Conservation (phyloP, 2,888 invertebrate species). For the Polymixis flavicincta region DNA sequence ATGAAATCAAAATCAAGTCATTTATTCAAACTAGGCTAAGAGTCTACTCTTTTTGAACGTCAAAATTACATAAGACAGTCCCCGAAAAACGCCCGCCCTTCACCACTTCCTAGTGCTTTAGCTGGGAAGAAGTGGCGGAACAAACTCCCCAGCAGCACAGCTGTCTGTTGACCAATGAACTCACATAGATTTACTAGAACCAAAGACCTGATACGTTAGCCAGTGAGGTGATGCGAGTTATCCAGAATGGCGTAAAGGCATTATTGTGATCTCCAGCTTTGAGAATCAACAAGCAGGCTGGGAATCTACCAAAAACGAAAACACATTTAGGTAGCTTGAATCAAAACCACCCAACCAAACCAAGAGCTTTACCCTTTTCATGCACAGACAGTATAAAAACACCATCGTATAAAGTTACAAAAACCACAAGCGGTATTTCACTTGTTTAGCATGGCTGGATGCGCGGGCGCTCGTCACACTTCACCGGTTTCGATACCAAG, state of each 20-base stretch:
- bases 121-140: too few species aligned
- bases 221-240: not conserved
- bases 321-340: not conserved
- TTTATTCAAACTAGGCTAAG: too few species aligned
- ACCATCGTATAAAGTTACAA: conserved; percentile 43
- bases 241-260: not conserved
- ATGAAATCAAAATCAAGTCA: too few species aligned
- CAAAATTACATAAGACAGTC: too few species aligned
- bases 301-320: not conserved
- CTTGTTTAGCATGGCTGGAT: conserved; percentile 48
- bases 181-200: not conserved
- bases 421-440: conserved; percentile 48
- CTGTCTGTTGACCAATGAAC: not conserved
- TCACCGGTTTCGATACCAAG: conserved; percentile 57
- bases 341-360: conserved; percentile 3
- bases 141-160: too few species aligned
- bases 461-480: conserved; percentile 65
- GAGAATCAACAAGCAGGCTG: not conserved
- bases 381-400: conserved; percentile 33
- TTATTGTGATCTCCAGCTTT: not conserved
- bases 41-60: too few species aligned
- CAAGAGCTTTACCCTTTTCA: conserved; percentile 20
- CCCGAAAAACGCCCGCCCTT: too few species aligned
- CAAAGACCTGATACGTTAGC: not conserved
- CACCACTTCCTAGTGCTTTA: too few species aligned